Evolutionary conservation across 2,888 invertebrate species (phyloP).

Genomic region (Hypomecis punctinalis): DNA sequence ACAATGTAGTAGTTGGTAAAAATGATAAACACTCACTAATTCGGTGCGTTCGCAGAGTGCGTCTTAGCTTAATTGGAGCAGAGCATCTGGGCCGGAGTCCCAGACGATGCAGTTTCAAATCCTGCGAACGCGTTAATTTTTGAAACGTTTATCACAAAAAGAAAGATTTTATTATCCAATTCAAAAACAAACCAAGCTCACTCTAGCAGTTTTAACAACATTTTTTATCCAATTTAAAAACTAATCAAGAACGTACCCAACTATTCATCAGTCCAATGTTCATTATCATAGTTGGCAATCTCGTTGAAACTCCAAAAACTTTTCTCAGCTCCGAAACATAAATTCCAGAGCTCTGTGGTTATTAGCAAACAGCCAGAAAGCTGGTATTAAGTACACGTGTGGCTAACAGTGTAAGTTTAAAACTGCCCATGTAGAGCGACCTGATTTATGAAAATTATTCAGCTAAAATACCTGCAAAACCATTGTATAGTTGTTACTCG

Average conservation of each 20-base stretch:
- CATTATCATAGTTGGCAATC: slow-evolving; percentile 10
- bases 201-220: too few relatives aligned
- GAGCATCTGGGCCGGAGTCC: too few relatives aligned
- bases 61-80: too few relatives aligned
- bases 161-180: too few relatives aligned
- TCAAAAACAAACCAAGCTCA: too few relatives aligned
- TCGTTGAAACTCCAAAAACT: slow-evolving; percentile 21
- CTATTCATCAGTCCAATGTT: slow-evolving; percentile 2
- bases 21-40: too few relatives aligned
- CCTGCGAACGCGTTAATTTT: too few relatives aligned
- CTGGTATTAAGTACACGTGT: slow-evolving; percentile 40
- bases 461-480: not conserved
- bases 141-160: too few relatives aligned
- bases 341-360: slow-evolving; percentile 19
- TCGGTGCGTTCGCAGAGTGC: too few relatives aligned
- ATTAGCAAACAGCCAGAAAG: slow-evolving; percentile 28
- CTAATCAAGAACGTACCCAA: not conserved
- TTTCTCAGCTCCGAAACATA: slow-evolving; percentile 17
- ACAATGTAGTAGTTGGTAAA: too few relatives aligned
- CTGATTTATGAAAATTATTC: slow-evolving; percentile 9
- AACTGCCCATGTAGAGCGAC: slow-evolving; percentile 28
- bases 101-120: too few relatives aligned
- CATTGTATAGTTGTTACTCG: not conserved
- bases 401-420: slow-evolving; percentile 46
- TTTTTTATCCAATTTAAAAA: not conserved